These are phyloP conservation scores for Notarius quadriscutis DNA, from an alignment of 2,113 vertebrate species.

Conservation along the genomic window DNA sequence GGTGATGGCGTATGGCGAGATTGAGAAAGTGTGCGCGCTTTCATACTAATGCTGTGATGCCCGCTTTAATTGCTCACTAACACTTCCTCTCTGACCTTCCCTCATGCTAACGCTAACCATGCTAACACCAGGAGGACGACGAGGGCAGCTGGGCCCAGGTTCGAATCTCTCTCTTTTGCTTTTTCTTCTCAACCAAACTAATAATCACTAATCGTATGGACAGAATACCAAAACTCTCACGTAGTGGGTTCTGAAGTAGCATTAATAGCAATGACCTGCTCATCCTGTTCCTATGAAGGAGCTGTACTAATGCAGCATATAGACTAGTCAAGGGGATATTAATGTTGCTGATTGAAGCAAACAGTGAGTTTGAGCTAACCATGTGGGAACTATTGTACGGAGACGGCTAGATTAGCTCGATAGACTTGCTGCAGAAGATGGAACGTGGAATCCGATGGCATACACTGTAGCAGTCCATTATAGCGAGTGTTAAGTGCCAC, in stretches of 20 bases:
- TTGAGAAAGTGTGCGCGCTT: background rate
- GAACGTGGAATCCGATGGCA: background rate
- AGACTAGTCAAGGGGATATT: background rate
- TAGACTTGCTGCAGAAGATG: background rate
- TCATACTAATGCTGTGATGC: constrained; percentile 18
- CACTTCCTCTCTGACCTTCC: constrained; percentile 63
- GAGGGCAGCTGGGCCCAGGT: constrained; percentile 99
- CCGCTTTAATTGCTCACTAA: constrained; percentile 66
- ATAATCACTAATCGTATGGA: background rate
- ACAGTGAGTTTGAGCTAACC: background rate
- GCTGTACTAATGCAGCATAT: background rate
- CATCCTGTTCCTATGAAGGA: too few species aligned
- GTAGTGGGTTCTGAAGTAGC: background rate
- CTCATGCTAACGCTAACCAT: constrained; percentile 85
- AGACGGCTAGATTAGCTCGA: background rate
- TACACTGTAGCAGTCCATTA: background rate
- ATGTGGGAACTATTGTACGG: background rate
- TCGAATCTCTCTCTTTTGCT: constrained; percentile 65
- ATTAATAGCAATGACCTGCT: background rate
- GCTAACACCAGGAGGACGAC: constrained; percentile 96
- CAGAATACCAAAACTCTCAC: background rate
- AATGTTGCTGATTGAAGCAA: background rate
- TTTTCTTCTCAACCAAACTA: background rate
- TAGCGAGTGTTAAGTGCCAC: background rate
- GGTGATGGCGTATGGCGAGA: background rate